Evolutionary conservation across 2,113 vertebrate genomes (phyloP).

Genomic region (Oreotrochilus melanogaster): DNA sequence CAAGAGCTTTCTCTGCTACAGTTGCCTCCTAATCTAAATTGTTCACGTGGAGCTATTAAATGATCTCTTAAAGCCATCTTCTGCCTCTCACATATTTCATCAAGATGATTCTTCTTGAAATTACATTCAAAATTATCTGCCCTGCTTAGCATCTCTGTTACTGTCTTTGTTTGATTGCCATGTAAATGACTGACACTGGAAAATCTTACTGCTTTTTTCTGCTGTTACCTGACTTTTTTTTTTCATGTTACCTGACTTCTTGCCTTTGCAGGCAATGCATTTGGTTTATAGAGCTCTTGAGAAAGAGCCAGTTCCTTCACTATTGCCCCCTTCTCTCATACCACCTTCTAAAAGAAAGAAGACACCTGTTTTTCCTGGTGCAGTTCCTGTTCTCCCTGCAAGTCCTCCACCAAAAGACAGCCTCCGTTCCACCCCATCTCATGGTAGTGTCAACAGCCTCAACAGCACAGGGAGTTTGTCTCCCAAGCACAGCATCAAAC

Average conservation of each 20-base stretch:
- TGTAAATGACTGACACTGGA: not conserved
- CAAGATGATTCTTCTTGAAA: not conserved
- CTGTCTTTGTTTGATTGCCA: not conserved
- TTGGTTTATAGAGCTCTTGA: slow-evolving; percentile 96
- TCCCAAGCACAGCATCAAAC: slow-evolving; percentile 91
- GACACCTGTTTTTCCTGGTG: slow-evolving; percentile 79
- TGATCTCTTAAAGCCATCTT: not conserved
- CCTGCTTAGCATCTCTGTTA: not conserved
- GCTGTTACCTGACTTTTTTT: not conserved
- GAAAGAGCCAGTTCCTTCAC: slow-evolving; percentile 94
- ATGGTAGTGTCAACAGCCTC: slow-evolving; percentile 91
- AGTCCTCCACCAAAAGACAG: slow-evolving; percentile 94
- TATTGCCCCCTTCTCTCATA: slow-evolving; percentile 88
- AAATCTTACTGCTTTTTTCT: not conserved
- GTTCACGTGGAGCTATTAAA: not conserved
- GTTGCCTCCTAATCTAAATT: not conserved
- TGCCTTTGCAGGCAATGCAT: slow-evolving; percentile 91
- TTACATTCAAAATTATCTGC: not conserved
- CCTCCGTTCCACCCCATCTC: slow-evolving; percentile 93
- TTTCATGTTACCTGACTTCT: not conserved
- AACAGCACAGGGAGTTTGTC: slow-evolving; percentile 93
- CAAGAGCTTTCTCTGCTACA: not conserved
- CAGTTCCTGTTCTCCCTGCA: slow-evolving; percentile 87
- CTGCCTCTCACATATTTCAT: not conserved
- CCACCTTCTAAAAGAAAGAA: slow-evolving; percentile 95